Evolutionary conservation across 1,140 invertebrate genomes (phyloP).

Genomic region (Andrena cerasifolii): DNA sequence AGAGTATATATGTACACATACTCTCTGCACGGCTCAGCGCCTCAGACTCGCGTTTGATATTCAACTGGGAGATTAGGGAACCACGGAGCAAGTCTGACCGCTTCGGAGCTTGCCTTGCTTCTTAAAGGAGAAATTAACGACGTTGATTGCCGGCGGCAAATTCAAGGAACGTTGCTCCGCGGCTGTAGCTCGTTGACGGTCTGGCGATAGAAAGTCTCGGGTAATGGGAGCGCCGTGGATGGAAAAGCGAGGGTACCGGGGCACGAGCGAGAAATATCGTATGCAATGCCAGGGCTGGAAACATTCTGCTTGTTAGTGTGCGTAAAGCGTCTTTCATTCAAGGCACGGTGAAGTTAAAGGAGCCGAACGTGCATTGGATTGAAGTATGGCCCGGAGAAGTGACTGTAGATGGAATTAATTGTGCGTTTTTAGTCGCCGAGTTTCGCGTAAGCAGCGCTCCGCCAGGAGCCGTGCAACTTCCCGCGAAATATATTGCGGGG

Average conservation of each 20-base stretch:
- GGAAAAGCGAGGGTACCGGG: too few species aligned
- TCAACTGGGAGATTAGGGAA: slow-evolving; percentile 3
- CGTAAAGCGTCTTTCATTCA: too few species aligned
- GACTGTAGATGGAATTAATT: not conserved
- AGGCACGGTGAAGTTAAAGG: too few species aligned
- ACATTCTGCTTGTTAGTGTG: too few species aligned
- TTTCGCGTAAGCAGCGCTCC: not conserved
- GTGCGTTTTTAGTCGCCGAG: not conserved
- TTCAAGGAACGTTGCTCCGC: not conserved
- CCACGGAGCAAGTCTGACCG: slow-evolving; percentile 4
- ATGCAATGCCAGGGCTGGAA: too few species aligned
- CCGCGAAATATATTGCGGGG: not conserved
- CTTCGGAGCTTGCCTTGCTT: slow-evolving; percentile 3
- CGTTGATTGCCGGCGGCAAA: not conserved
- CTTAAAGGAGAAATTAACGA: slow-evolving; percentile 31
- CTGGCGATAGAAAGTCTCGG: too few species aligned
- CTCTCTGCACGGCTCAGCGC: not conserved
- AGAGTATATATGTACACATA: too few species aligned
- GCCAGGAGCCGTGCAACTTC: not conserved
- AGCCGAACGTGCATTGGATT: not conserved
- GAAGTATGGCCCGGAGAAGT: not conserved
- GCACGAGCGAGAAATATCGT: too few species aligned
- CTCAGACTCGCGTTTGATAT: slow-evolving; percentile 1
- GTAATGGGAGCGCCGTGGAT: too few species aligned
- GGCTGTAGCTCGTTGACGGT: not conserved